A percentile compares a stretch with the other conserved stretches of the same genome.
phyloP scores from a whole-genome alignment of 2,113 vertebrate species.

The Oxyura jamaicensis region DNA sequence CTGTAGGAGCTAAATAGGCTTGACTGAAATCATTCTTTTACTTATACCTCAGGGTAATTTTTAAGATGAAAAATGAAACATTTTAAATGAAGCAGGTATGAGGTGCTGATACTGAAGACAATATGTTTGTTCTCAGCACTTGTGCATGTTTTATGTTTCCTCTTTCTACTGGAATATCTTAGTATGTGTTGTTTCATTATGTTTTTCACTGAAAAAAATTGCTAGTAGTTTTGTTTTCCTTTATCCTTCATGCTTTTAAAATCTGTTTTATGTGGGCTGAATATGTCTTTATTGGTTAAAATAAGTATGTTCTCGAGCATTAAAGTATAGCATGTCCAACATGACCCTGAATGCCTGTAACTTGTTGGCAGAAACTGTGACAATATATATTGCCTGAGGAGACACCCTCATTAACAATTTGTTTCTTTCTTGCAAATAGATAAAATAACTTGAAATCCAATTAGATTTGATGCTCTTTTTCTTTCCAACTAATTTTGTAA shows the following conservation, averaged over 20 bases:
- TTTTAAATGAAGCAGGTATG: background rate
- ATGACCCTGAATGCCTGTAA: constrained; percentile 27
- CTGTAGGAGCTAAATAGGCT: background rate
- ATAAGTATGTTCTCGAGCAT: constrained; percentile 1
- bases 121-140: background rate
- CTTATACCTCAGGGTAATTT: background rate
- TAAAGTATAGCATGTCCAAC: constrained; percentile 41
- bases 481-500: constrained; percentile 46
- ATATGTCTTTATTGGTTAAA: constrained; percentile 48
- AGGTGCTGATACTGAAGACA: background rate
- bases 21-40: background rate
- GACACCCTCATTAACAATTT: constrained; percentile 51
- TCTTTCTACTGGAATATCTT: background rate
- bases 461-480: constrained; percentile 44
- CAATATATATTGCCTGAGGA: constrained; percentile 47
- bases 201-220: background rate
- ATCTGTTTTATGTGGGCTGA: constrained; percentile 33
- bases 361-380: constrained; percentile 49
- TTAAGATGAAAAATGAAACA: background rate
- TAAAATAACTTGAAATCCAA: constrained; percentile 17
- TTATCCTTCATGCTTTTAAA: background rate
- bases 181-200: background rate
- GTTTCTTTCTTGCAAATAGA: constrained; percentile 27
- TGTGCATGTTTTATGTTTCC: background rate
- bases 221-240: background rate